Percentiles rank a stretch among this genome's conserved stretches.
Conservation (phyloP, 2,888 invertebrate genomes). For the Tipula confusa region DNA sequence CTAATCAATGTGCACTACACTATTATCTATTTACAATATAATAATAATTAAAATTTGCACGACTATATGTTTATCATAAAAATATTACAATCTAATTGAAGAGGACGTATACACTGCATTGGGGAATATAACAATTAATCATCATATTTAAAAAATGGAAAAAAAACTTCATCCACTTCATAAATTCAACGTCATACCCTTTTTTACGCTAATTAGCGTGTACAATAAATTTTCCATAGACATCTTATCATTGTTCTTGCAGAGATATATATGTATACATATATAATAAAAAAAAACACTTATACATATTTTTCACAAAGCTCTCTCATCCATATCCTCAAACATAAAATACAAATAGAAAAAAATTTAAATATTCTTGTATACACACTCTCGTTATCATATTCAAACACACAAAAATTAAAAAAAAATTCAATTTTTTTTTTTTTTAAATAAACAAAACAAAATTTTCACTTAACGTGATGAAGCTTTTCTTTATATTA, state of each 20-base stretch:
- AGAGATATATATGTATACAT: no score
- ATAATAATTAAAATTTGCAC: no score
- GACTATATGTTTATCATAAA: no score
- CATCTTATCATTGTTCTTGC: not conserved
- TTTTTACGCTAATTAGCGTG: not conserved
- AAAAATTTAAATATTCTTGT: not conserved
- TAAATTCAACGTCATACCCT: not conserved
- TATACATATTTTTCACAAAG: not conserved
- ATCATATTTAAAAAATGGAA: not conserved
- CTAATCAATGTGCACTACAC: no score
- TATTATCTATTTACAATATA: no score
- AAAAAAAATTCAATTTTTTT: no score
- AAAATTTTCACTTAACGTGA: conserved; percentile 15
- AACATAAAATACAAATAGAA: not conserved
- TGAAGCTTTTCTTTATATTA: conserved; percentile 1
- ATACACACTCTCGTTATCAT: not conserved
- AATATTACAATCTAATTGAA: no score
- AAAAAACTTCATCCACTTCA: no score
- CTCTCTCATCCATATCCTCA: not conserved
- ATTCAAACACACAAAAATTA: conserved; percentile 1
- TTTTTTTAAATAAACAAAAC: not conserved
- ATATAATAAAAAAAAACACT: not conserved
- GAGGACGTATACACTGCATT: not conserved
- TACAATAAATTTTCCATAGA: not conserved
- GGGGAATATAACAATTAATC: not conserved